Evolutionary conservation across 2,797 vertebrate species (phyloP), one percentile per base, ranked within the genome.

Genomic region (Pachyuromys duprasi): DNA sequence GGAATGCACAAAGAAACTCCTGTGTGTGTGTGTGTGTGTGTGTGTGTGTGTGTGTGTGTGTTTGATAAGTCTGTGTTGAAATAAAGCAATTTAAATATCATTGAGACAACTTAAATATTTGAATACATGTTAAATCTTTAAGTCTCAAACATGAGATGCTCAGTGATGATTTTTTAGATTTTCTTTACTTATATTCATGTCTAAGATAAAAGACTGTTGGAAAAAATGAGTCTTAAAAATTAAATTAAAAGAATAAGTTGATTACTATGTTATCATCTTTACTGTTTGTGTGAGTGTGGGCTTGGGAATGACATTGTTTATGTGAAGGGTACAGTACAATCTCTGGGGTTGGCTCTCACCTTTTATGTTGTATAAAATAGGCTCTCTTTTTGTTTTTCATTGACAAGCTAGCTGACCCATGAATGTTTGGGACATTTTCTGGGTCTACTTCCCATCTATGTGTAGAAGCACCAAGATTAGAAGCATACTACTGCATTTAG

Each of bases 141-240:
- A 57, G 13, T 57, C 14, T 57, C 55, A 17, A 57, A 57, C 55
- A 57, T 74, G 3, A 95, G 80, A 84, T 94, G 17, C 20, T n/a
- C 53, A 92, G 12, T 92, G 28, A 94, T 22, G 15, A 63, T 69
- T 93, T 69, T 75, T 94, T 81, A 86, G 55, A 57, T 89, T 42
- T 4, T 86, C 86, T 83, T 86, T 33, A 89, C n/a, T 60, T n/a
- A 75, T 65, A 69, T 83, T 49, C 42, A 91, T 18, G 8, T 88
- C 84, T 53, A 31, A 96, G 81, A 88, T 83, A 88, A 95, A 69
- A 65, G 22, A 53, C 70, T 91, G 67, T 93, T 80, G 3, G 49
- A 49, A 49, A 49, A 83, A n/a, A 49, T 69, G 9, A 49, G 17
- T 63, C 57, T 53, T 86, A 42, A 26, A 70, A 74, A 92, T 91